Evolutionary conservation across 2,888 invertebrate genomes (phyloP), one percentile per base, ranked within the genome.

Genomic region (Eristalis intricaria): DNA sequence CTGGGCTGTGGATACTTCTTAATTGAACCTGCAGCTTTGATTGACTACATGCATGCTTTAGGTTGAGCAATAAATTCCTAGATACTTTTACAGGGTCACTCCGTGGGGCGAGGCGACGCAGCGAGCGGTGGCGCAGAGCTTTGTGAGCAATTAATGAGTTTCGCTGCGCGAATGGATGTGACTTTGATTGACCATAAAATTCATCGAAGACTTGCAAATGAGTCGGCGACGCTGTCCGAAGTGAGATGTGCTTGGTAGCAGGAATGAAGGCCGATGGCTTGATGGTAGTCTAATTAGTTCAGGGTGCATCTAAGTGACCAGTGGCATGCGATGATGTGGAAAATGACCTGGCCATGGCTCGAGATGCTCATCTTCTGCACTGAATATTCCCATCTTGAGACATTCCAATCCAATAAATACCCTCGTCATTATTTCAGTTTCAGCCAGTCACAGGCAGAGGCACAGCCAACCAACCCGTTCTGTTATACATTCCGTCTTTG

Each of bases 401-500:
- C 43, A 50, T n/a, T n/a, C 43, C 43, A 50, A 50, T 50, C 43
- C n/a, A 50, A 50, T 7, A 7, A 7, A n/a, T n/a, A 19, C 43
- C 43, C 15, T n/a, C n/a, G 2, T 50, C 43, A 43, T 4, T 15
- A n/a, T 43, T 7, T 50, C 43, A 50, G n/a, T 50, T 50, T 50
- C 43, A n/a, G 29, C 29, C 29, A 50, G n/a, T n/a, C 43, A 50
- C 43, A 2, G 4, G 29, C 43, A 43, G 2, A 40, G 11, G n/a
- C 5, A n/a, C n/a, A n/a, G n/a, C n/a, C n/a, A n/a, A 13, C 69
- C 79, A 83, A 69, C 63, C 83, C 83, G 73, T 79, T 87, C 10
- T 29, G 66, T 63, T 84, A 84, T 71, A 84, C 56, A 65, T 82
- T 70, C 65, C 58, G 13, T 69, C 50, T 43, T 83, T 87, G 87